Base-by-base conservation (phyloP, 2,888 invertebrate species). In the Leptinotarsa juncta region DNA sequence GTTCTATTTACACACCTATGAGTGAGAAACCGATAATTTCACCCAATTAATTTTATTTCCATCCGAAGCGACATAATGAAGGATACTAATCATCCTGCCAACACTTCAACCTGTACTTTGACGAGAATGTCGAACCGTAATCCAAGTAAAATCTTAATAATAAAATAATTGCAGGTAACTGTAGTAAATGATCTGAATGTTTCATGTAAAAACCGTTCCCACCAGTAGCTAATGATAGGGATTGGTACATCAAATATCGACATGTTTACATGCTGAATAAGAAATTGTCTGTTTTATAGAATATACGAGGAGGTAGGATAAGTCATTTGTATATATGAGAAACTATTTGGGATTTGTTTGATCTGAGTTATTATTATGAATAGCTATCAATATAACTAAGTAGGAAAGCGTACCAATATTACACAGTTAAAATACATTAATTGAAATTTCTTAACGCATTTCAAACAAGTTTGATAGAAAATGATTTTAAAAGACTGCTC, bases 171-270 rank as follows among this genome's bases (percentile, higher is more conserved):
- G 62, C 32, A 18, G 62, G 10, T 62, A 62, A 62, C 62, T 62
- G 62, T 62, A 62, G 62, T 42, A 42, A 62, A 62, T n/a, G 62
- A 62, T 62, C 62, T 62, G 42, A 18, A 62, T 62, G 42, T 62
- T 62, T 57, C 32, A 10, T 42, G 62, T 26, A 14, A 20, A 23
- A 20, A 60, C 57, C 12, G 60, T 67, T 67, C 67, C 48, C 69
- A 26, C 32, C 18, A 42, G 57, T 48, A 69, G 69, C 15, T 69
- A 57, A 69, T 53, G 55, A 69, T 57, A 48, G 69, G 57, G 20
- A 69, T 60, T 60, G 57, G 48, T 60, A 49, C 69, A 20, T 69
- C 57, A 57, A 53, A 48, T 57, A 69, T 69, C 69, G 69, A 69
- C 57, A 32, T 57, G 69, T 69, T 69, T 68, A 68, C 55, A 68